Evolutionary conservation across 1,140 invertebrate species (phyloP).

Genomic region (Penaeus vannamei): DNA sequence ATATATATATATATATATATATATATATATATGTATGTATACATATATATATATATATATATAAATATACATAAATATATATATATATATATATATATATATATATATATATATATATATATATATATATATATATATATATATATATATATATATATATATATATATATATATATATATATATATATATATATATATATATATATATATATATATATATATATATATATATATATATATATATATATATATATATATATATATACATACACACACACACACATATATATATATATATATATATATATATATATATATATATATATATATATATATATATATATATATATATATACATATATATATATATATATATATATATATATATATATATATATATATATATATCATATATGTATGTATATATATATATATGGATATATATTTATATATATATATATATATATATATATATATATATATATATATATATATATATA

Average conservation of each 20-base stretch:
- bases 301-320: background rate
- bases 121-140: constrained; percentile 11
- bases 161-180: background rate
- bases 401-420: background rate
- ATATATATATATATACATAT: background rate
- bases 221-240: background rate
- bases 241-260: background rate
- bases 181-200: background rate
- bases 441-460: constrained; percentile 30
- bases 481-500: background rate
- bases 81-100: constrained; percentile 26
- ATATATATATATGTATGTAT: background rate
- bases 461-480: constrained; percentile 33
- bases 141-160: constrained; percentile 13
- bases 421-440: constrained; percentile 10
- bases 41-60: constrained; percentile 32
- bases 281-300: background rate
- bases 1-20: too few relatives aligned
- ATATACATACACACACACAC: background rate
- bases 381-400: constrained; percentile 12
- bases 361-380: background rate
- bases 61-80: constrained; percentile 7
- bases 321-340: background rate
- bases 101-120: constrained; percentile 30
- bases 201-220: background rate